A percentile compares a stretch with the other conserved stretches of the same genome.
Conservation (phyloP, 2,888 invertebrate genomes). For the Empis livida region DNA sequence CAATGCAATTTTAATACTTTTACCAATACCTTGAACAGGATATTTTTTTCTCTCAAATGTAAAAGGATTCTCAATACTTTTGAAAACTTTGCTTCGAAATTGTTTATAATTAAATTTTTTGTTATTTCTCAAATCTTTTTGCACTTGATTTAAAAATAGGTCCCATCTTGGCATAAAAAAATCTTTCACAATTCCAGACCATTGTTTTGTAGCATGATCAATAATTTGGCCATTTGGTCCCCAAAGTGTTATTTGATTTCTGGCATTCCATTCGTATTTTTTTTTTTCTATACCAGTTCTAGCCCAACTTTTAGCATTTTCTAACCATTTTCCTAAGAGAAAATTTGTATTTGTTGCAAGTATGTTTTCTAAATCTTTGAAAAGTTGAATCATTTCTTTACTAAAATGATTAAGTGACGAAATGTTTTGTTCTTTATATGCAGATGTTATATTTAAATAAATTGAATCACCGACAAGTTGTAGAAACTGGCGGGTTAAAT, state of each 20-base stretch:
- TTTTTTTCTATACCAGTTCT: conserved; percentile 31
- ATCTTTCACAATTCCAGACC: conserved; percentile 56
- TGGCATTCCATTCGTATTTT: conserved; percentile 64
- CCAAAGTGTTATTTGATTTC: conserved; percentile 90
- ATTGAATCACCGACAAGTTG: conserved; percentile 58
- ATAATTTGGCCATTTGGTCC: conserved; percentile 80
- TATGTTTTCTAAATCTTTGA: conserved; percentile 51
- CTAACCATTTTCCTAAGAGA: conserved; percentile 58
- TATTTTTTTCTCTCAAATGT: conserved; percentile 39
- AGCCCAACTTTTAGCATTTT: conserved; percentile 46
- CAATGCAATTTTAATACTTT: conserved; percentile 9
- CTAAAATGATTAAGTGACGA: conserved; percentile 24
- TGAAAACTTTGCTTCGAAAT: conserved; percentile 44
- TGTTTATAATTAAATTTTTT: conserved; percentile 44
- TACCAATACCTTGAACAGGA: conserved; percentile 34
- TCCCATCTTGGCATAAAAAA: conserved; percentile 70
- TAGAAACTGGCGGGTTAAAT: conserved; percentile 71
- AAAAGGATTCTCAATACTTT: conserved; percentile 54
- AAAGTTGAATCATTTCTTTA: conserved; percentile 38
- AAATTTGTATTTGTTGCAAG: conserved; percentile 51
- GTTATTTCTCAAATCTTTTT: conserved; percentile 37
- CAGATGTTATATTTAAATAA: conserved; percentile 45
- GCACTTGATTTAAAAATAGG: conserved; percentile 51
- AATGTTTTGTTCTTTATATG: conserved; percentile 24
- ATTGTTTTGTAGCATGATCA: conserved; percentile 90